Evolutionary conservation across 2,113 vertebrate genomes (phyloP).

Genomic region (Cephalopholis sonnerati): DNA sequence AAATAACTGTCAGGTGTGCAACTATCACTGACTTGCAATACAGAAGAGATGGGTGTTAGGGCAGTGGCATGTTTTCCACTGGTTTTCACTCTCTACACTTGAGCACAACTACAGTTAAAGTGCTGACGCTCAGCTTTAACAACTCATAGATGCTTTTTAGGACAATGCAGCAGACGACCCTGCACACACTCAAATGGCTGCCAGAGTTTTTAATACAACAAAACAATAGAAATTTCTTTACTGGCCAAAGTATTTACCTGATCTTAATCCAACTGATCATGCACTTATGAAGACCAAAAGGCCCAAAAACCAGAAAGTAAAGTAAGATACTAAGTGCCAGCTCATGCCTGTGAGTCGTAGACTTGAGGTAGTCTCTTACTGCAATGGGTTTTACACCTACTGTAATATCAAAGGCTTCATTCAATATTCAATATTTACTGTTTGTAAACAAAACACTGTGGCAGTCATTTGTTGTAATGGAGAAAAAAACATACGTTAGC

Average conservation of each 20-base stretch:
- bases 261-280: background rate
- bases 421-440: no score
- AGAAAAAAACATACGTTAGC: no score
- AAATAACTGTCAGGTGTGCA: background rate
- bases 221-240: background rate
- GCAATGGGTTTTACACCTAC: no score
- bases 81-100: background rate
- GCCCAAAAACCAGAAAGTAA: background rate
- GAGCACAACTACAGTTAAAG: background rate
- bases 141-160: background rate
- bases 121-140: conserved; percentile 20
- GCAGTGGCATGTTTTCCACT: background rate
- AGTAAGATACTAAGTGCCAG: no score
- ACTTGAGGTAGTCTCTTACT: no score
- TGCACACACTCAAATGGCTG: conserved; percentile 9
- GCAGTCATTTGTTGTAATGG: no score
- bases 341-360: no score
- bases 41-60: background rate
- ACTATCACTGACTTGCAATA: background rate
- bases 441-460: no score
- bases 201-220: background rate
- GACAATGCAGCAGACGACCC: conserved; percentile 6
- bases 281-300: background rate
- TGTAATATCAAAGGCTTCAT: no score
- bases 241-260: background rate